phyloP scores from a whole-genome alignment of 2,113 vertebrate genomes.

The Guaruba guarouba region DNA sequence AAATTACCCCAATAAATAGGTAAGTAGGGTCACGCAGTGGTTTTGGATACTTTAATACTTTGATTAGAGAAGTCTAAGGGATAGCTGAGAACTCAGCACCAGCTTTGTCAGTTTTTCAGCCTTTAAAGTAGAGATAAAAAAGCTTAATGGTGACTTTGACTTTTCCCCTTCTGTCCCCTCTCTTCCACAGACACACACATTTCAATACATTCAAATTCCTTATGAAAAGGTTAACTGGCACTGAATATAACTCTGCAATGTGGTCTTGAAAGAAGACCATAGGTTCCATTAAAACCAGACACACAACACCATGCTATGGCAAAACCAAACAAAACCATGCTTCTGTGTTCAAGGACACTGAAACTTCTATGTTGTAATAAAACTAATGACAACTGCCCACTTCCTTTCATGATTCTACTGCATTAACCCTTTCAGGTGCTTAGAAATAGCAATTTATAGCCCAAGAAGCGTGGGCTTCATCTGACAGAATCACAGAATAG shows the following conservation, averaged over 20 bases:
- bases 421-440: neutral
- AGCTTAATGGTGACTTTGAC: neutral
- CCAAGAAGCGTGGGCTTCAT: neutral
- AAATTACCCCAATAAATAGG: neutral
- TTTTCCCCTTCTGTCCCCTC: neutral
- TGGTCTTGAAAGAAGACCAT: accelerated
- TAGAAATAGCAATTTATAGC: neutral
- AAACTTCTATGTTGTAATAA: neutral
- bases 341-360: neutral
- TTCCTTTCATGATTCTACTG: neutral
- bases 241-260: neutral
- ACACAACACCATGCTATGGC: accelerated
- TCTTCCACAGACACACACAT: neutral
- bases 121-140: neutral
- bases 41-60: neutral
- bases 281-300: neutral
- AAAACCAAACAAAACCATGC: neutral
- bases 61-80: neutral
- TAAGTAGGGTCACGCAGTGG: neutral
- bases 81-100: neutral
- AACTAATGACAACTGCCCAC: neutral
- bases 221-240: neutral
- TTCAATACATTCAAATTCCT: neutral
- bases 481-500: too few relatives aligned
- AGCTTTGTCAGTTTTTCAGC: neutral